Evolutionary conservation across 64 coral and sea anemone genomes (phyloP).

Genomic region (Stylophora pistillata): DNA sequence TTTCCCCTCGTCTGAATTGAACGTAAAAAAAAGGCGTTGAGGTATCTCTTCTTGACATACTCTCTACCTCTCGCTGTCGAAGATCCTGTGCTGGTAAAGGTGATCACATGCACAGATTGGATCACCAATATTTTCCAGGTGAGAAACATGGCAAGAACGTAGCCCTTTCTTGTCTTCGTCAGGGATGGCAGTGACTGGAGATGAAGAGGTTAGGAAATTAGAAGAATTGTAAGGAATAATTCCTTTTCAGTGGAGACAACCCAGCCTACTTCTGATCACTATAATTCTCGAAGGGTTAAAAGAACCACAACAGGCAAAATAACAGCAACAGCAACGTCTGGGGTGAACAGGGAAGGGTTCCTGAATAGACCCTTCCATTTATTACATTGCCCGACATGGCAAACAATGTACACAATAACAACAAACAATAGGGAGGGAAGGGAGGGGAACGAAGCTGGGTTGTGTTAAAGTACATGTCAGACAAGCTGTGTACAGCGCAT

Average conservation of each 20-base stretch:
- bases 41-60: not conserved
- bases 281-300: too few relatives aligned
- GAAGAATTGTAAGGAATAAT: not conserved
- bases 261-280: too few relatives aligned
- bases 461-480: too few relatives aligned
- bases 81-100: conserved; percentile 18
- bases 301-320: too few relatives aligned
- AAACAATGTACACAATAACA: too few relatives aligned
- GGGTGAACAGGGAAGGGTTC: too few relatives aligned
- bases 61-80: not conserved
- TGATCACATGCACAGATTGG: not conserved
- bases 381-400: too few relatives aligned
- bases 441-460: too few relatives aligned
- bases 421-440: too few relatives aligned
- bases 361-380: too few relatives aligned
- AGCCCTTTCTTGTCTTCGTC: not conserved
- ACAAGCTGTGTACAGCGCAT: too few relatives aligned
- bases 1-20: conserved; percentile 16
- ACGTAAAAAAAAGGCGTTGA: not conserved
- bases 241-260: not conserved
- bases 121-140: conserved; percentile 15
- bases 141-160: not conserved
- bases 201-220: not conserved
- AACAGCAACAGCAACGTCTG: too few relatives aligned
- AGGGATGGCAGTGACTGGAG: not conserved